Base-by-base conservation (phyloP, 2,113 vertebrate genomes). In the Plotosus lineatus region DNA sequence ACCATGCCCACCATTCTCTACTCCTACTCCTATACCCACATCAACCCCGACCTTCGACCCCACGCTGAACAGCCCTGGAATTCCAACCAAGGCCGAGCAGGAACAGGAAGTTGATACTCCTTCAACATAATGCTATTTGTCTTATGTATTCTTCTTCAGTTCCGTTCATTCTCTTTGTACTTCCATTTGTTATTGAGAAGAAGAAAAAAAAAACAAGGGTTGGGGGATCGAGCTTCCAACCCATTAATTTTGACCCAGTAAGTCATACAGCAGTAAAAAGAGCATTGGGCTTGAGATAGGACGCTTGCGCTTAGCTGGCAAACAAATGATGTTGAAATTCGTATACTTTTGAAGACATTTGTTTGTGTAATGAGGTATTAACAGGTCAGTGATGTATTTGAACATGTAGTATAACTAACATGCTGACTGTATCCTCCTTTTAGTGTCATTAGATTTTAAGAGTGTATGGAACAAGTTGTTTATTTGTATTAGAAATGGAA, bases 191-290 rank as follows among this genome's bases (percentile, higher is more conserved):
- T 69, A 48, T 56, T n/a, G n/a, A n/a, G n/a, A n/a, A n/a, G n/a
- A n/a, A n/a, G n/a, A n/a, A n/a, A n/a, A 60, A 77, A 58, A 48
- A 68, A 40, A 66, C 31, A 77, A 42, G 69, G n/a, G 28, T 82
- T 79, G n/a, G 4, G 21, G 77, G 71, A 80, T 75, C 46, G n/a
- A n/a, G 55, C 44, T 48, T 71, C 28, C 48, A 40, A 80, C 81
- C 76, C 40, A 65, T 51, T 85, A 42, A 78, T 44, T 50, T 78
- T 85, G 46, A 77, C 55, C 81, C 61, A 82, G 44, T 48, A 48
- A 77, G 21, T 26, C 28, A 46, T 44, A 73, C 63, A 71, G 76
- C 75, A 73, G 66, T 46, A 75, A 58, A 42, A 80, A 38, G 23
- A 75, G 75, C 51, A 55, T 61, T 55, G 79, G 73, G 26, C 60